These are phyloP conservation scores for Glaucomys volans DNA, from an alignment of 2,113 vertebrate genomes.

Conservation along the genomic window DNA sequence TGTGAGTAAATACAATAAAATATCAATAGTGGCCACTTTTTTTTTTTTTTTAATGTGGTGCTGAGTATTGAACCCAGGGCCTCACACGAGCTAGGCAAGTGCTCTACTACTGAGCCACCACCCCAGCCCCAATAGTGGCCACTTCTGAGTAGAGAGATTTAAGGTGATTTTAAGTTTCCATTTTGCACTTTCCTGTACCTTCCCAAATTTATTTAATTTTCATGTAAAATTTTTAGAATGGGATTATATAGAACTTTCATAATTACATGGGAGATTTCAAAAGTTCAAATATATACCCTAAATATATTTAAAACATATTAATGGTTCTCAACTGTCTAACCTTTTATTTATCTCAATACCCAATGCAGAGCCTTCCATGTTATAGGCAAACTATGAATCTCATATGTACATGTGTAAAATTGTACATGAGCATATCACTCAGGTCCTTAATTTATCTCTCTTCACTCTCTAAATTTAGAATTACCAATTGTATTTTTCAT, in stretches of 20 bases:
- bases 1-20: background rate
- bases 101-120: too few relatives aligned
- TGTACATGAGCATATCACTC: background rate
- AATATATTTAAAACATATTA: background rate
- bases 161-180: conserved; percentile 25
- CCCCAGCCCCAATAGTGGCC: background rate
- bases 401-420: background rate
- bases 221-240: background rate
- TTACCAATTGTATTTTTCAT: conserved; percentile 55
- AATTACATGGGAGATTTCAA: background rate
- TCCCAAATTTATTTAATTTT: background rate
- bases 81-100: too few relatives aligned
- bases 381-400: background rate
- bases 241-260: background rate
- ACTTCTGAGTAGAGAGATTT: background rate
- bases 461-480: conserved; percentile 55
- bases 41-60: too few relatives aligned
- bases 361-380: background rate
- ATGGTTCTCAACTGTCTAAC: background rate
- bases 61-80: too few relatives aligned
- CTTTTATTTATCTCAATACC: background rate
- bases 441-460: conserved; percentile 2
- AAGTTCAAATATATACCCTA: background rate
- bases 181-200: background rate
- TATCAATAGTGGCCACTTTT: background rate